A percentile compares a stretch with the other conserved stretches of the same genome.
phyloP scores from a whole-genome alignment of 2,888 invertebrate genomes.

The Drosophila limbata region DNA sequence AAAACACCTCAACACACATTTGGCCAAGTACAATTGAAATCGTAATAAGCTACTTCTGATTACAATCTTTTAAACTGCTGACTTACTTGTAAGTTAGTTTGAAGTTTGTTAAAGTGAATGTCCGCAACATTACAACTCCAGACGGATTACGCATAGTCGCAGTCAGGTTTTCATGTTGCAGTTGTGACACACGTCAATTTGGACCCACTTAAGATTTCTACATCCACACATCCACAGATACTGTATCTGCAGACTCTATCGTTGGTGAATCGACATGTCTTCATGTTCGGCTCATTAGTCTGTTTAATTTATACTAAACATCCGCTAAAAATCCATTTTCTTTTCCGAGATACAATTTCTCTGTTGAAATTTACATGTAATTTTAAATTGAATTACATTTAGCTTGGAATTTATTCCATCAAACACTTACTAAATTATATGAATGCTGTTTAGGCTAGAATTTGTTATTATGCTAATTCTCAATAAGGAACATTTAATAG shows the following conservation, averaged over 20 bases:
- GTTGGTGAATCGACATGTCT: conserved; percentile 20
- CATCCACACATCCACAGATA: conserved; percentile 9
- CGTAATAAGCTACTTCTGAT: conserved; percentile 62
- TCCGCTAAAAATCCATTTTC: conserved; percentile 37
- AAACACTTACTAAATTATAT: not conserved
- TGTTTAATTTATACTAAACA: conserved; percentile 45
- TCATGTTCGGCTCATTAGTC: conserved; percentile 11
- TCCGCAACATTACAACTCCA: conserved; percentile 37
- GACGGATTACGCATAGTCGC: conserved; percentile 22
- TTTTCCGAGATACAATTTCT: conserved; percentile 21
- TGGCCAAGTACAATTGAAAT: conserved; percentile 41
- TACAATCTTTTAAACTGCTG: conserved; percentile 35
- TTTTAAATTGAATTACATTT: conserved; percentile 35
- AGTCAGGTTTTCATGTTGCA: conserved; percentile 42
- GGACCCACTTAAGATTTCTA: conserved; percentile 40
- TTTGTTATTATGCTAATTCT: not conserved
- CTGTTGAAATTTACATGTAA: conserved; percentile 34
- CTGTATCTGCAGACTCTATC: conserved; percentile 8
- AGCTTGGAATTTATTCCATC: not conserved
- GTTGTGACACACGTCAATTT: conserved; percentile 56
- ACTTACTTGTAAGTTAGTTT: conserved; percentile 1
- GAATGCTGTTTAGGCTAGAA: not conserved
- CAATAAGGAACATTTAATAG: not conserved
- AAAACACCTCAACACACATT: conserved; percentile 34
- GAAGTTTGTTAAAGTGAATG: conserved; percentile 48